Evolutionary conservation across 2,113 vertebrate species (phyloP), one percentile per base, ranked within the genome.

Genomic region (Nothocercus nigrocapillus): DNA sequence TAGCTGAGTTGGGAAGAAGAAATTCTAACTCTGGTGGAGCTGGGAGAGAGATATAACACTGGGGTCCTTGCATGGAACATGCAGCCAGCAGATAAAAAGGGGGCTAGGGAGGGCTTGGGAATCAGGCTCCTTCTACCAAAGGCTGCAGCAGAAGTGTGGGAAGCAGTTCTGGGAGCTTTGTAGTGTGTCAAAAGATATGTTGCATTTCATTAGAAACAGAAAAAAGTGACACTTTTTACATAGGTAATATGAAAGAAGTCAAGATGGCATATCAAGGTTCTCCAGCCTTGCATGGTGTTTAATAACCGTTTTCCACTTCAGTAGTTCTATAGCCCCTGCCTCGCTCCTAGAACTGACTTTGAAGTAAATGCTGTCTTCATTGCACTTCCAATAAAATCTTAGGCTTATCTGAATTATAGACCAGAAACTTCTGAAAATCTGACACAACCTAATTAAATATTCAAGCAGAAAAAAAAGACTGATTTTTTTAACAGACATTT

Each of bases 1-100:
- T 53, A 58, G 54, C 54, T 58, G 54, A 58, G 16, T 18, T 1
- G 15, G 30, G 25, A 7, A 45, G 58, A 15, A n/a, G 19, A 73
- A 77, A 62, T 32, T 25, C 16, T 66, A 42, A 4, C 8, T 56
- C 27, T 49, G 12, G 2, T 34, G 18, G 38, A 59, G 22, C 15
- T 56, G 1, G 20, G 25, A 25, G 44, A 27, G 40, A 16, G 11
- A 82, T 25, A 11, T 21, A 56, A n/a, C n/a, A 8, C 1, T 6
- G 0, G 20, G 32, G 11, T 72, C 36, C 13, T 17, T 0, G 0
- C 12, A 2, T 40, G 9, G n/a, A 67, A 22, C 1, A 0, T 8
- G 8, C 5, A 32, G 53, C 47, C 32, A 73, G 47, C 59, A 38
- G 32, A 27, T 18, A 10, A 2, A 3, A 10, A 24, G 6, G 8